phyloP scores from a whole-genome alignment of 2,888 invertebrate species.

The Melanostoma scalare region DNA sequence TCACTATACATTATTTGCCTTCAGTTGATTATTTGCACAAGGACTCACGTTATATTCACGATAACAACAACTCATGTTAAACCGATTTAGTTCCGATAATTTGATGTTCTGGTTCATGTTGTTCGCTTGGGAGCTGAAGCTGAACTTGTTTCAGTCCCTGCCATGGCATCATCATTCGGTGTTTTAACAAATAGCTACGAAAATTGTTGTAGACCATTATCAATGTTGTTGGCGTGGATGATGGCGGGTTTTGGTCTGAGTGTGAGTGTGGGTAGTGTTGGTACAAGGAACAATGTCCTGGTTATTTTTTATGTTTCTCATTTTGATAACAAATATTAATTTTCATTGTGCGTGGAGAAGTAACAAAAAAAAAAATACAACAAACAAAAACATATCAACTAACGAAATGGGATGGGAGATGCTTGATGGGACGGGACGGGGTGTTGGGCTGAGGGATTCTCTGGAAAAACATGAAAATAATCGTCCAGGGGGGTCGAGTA shows the following conservation, averaged over 20 bases:
- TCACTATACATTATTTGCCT: slow-evolving; percentile 36
- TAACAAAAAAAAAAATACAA: too few species aligned
- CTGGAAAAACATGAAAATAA: slow-evolving; percentile 20
- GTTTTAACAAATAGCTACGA: slow-evolving; percentile 34
- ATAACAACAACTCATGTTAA: slow-evolving; percentile 38
- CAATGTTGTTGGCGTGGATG: neutral
- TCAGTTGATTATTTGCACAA: slow-evolving; percentile 28
- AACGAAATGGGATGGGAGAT: neutral
- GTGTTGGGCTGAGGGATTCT: neutral
- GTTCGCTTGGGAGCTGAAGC: neutral
- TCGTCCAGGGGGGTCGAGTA: slow-evolving; percentile 14
- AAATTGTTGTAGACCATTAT: slow-evolving; percentile 15
- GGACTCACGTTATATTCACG: slow-evolving; percentile 9
- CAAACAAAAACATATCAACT: slow-evolving; percentile 59
- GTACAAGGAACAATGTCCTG: slow-evolving; percentile 19
- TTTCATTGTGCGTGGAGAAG: slow-evolving; percentile 40
- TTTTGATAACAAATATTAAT: slow-evolving; percentile 64
- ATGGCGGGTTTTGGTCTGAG: neutral
- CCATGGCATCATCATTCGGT: neutral
- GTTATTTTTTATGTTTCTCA: slow-evolving; percentile 32
- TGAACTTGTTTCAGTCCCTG: slow-evolving; percentile 6
- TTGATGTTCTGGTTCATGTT: slow-evolving; percentile 26
- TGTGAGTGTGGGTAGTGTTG: neutral
- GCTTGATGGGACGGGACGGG: neutral
- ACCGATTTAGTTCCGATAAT: slow-evolving; percentile 41